Evolutionary conservation across 2,113 vertebrate genomes (phyloP).

Genomic region (Mystacornis crossleyi): DNA sequence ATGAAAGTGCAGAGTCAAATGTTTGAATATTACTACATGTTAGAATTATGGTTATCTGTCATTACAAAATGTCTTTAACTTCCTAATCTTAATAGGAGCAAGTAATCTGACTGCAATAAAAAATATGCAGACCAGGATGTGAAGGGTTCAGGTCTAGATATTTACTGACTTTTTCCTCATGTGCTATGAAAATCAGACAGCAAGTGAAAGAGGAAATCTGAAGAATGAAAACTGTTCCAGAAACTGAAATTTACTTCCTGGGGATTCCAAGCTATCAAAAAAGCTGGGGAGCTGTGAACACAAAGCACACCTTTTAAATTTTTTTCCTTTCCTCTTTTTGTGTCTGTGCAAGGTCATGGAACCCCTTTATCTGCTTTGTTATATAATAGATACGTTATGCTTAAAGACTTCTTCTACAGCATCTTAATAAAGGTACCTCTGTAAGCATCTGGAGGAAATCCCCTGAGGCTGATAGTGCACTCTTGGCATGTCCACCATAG

Average conservation of each 20-base stretch:
- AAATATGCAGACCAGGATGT: not conserved
- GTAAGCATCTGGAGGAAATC: not conserved
- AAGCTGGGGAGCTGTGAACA: not conserved
- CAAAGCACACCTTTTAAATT: rapidly evolving
- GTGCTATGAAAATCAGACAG: not conserved
- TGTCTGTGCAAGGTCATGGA: not conserved
- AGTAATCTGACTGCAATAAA: not conserved
- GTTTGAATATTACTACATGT: not conserved
- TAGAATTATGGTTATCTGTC: not conserved
- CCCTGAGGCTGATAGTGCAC: not conserved
- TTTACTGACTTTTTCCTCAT: not conserved
- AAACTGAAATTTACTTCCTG: not conserved
- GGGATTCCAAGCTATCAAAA: not conserved
- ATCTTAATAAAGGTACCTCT: not conserved
- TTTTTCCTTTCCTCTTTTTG: not conserved
- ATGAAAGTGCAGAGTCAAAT: not conserved
- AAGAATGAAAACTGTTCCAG: not conserved
- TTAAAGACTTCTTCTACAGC: not conserved
- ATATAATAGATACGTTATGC: not conserved
- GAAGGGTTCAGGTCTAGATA: not conserved
- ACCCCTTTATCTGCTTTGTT: not conserved
- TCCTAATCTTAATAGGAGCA: not conserved
- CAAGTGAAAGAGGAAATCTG: not conserved
- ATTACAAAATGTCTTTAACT: not conserved
- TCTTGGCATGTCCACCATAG: rapidly evolving